A percentile compares a stretch with the other conserved stretches of the same genome.
Conservation (phyloP, 1,140 invertebrate genomes). For the Aethina tumida region DNA sequence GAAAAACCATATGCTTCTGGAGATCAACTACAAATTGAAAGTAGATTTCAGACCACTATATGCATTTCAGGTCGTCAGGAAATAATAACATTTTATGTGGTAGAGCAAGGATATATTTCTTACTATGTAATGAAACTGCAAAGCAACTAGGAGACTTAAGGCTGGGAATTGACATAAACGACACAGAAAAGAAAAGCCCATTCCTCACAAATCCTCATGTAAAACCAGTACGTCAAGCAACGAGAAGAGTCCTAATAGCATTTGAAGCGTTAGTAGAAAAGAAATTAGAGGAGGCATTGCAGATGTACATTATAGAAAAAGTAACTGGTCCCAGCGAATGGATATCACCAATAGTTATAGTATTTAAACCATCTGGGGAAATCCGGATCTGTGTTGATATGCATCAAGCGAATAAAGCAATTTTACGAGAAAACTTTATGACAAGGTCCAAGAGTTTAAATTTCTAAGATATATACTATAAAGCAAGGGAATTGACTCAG, state of each 20-base stretch:
- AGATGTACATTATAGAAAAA: slow-evolving; percentile 21
- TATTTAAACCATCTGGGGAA: slow-evolving; percentile 20
- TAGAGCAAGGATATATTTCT: no score
- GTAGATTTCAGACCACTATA: no score
- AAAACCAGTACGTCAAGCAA: slow-evolving; percentile 22
- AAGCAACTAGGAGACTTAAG: no score
- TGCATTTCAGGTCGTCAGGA: no score
- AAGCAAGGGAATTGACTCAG: slow-evolving; percentile 3
- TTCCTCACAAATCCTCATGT: slow-evolving; percentile 19
- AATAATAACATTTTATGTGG: no score
- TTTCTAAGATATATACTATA: slow-evolving; percentile 9
- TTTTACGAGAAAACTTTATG: slow-evolving; percentile 22
- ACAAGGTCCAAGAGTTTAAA: background rate
- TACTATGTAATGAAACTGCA: no score
- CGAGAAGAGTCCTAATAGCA: slow-evolving; percentile 18
- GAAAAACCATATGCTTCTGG: no score
- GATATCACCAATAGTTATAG: slow-evolving; percentile 25
- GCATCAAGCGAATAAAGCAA: slow-evolving; percentile 25
- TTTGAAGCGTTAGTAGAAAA: slow-evolving; percentile 17
- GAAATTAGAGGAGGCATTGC: slow-evolving; percentile 17
- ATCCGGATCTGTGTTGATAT: slow-evolving; percentile 28
- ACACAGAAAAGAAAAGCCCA: no score
- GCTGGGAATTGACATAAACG: no score
- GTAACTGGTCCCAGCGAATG: slow-evolving; percentile 21
- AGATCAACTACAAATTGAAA: no score